A percentile compares a stretch with the other conserved stretches of the same genome.
Conservation (phyloP, 1,140 invertebrate genomes). For the Panagrolaimus sp. region DNA sequence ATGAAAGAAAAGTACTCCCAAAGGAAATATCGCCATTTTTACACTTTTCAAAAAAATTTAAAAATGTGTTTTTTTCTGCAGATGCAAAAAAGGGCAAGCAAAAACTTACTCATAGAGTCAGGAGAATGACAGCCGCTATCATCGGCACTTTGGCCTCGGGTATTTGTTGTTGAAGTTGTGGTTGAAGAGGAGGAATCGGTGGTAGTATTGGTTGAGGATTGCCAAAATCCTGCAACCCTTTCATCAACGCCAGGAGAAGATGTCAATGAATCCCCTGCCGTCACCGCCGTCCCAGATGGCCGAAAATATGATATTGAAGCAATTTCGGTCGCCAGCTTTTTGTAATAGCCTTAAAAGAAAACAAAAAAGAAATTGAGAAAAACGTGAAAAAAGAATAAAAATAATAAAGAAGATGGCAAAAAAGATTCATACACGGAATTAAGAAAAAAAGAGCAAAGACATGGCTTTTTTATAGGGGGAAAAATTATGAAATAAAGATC, state of each 20-base stretch:
- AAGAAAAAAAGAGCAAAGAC: no score
- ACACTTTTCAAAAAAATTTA: neutral
- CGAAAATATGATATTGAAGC: conserved; percentile 11
- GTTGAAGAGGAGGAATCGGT: neutral
- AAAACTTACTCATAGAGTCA: conserved; percentile 12
- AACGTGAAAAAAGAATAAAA: no score
- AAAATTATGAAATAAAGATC: no score
- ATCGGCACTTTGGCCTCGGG: neutral
- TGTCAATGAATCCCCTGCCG: neutral
- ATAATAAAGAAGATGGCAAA: no score
- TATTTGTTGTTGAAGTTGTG: neutral
- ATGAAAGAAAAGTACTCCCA: no score
- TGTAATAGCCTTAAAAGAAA: no score
- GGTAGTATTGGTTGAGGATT: neutral
- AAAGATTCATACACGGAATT: no score
- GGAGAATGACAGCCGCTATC: conserved; percentile 3
- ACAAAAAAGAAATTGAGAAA: no score
- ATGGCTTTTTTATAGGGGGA: no score
- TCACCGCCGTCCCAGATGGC: neutral
- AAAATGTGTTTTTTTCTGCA: neutral
- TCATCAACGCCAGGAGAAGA: neutral
- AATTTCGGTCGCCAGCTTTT: conserved; percentile 13
- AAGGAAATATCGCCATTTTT: no score
- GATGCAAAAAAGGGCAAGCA: neutral
- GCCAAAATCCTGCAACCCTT: neutral